Evolutionary conservation across 2,888 invertebrate genomes (phyloP), one percentile per base, ranked within the genome.

Genomic region (Cartodere bifasciata): DNA sequence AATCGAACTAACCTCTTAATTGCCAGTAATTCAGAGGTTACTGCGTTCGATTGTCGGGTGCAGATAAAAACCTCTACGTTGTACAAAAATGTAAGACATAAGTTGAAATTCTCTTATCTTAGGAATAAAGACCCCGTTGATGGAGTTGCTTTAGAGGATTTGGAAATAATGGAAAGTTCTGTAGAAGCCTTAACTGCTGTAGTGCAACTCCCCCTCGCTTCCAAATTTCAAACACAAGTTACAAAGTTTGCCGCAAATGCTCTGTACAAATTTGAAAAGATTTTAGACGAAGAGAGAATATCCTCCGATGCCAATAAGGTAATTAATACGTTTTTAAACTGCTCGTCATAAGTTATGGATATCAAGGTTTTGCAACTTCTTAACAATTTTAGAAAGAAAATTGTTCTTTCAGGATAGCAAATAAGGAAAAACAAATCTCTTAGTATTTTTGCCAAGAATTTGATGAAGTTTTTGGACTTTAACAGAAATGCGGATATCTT

Each of bases 171-270:
- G 34, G 76, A 76, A 47, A 63, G 66, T 2, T 69, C 75, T 31
- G 56, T 75, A 1, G 78, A 78, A 48, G 69, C 75, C 2, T 49
- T 80, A 29, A 64, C 68, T 23, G 63, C 64, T 32, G 58, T 74
- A 27, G 63, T 70, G 35, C 64, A 65, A 15, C 75, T 75, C 51
- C 75, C 75, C 2, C 70, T 74, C 39, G 66, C 72, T 27, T 62
- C 68, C 43, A 70, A 69, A 52, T 75, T 66, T 50, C 47, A 47
- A 29, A 50, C 42, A 29, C 46, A 52, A 30, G 45, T 76, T 15
- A 64, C 70, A 41, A 63, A 67, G 43, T 62, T 75, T 36, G 61
- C 76, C 3, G 65, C 66, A 32, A 65, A 72, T 53, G 63, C 75
- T 43, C 52, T 75, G 25, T 64, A 67, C 32, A 66, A 75, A 11